Evolutionary conservation across 37 sponge, comb jelly and placozoan species (phyloP).

Genomic region (Spongilla lacustris): DNA sequence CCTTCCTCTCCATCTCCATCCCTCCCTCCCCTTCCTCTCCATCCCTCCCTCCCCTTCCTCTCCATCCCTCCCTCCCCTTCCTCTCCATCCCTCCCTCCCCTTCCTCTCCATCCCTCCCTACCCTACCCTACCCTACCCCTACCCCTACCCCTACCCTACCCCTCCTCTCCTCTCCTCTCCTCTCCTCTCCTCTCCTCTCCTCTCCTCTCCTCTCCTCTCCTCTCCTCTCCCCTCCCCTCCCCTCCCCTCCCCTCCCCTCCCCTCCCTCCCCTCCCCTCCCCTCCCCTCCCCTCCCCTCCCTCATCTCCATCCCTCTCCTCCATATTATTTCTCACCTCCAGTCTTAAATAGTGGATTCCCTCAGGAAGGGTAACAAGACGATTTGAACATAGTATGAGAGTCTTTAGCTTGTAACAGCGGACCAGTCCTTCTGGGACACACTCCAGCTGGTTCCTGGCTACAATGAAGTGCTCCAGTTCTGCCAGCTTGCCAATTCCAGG

Average conservation of each 20-base stretch:
- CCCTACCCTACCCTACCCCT: too few species aligned
- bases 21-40: background rate
- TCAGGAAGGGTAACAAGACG: constrained; percentile 86
- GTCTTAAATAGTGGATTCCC: constrained; percentile 77
- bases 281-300: too few species aligned
- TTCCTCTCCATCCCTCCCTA: background rate
- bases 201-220: background rate
- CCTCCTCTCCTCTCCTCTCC: background rate
- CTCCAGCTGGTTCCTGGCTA: constrained; percentile 89
- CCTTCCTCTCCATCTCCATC: too few species aligned
- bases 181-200: background rate
- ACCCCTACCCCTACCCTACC: background rate
- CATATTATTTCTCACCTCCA: constrained; percentile 40
- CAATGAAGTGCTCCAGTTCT: constrained; percentile 87
- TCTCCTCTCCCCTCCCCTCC: too few species aligned
- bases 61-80: background rate
- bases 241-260: too few species aligned
- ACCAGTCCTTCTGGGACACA: constrained; percentile 96
- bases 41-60: background rate
- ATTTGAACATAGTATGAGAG: constrained; percentile 77
- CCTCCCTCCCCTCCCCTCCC: too few species aligned
- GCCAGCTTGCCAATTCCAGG: constrained; percentile 80
- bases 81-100: background rate
- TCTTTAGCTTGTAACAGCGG: constrained; percentile 73
- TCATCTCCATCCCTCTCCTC: too few species aligned